Conservation (phyloP, 2,797 vertebrate genomes). For the Coregonus suidteri region DNA sequence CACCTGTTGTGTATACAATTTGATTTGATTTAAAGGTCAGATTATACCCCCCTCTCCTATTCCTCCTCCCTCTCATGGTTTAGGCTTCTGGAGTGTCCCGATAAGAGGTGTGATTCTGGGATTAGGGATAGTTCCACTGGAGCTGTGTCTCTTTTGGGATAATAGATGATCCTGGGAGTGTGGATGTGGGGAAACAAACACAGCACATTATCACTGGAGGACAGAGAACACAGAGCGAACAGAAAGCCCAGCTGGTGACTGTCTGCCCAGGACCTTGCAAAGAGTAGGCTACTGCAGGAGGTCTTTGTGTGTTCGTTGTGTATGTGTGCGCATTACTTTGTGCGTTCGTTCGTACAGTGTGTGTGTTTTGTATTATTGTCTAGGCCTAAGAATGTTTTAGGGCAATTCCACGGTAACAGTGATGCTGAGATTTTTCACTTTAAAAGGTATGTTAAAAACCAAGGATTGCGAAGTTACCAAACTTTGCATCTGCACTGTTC, state of each 20-base stretch:
- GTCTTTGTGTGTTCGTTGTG: neutral
- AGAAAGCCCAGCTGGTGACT: constrained; percentile 62
- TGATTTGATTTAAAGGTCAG: neutral
- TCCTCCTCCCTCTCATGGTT: constrained; percentile 4
- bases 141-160: constrained; percentile 6
- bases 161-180: neutral
- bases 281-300: constrained; percentile 39
- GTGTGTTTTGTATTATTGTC: neutral
- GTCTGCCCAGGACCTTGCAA: constrained; percentile 47
- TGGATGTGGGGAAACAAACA: constrained; percentile 37
- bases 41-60: constrained; percentile 6
- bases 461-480: too few relatives aligned
- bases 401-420: too few relatives aligned
- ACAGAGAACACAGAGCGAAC: neutral
- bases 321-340: constrained; percentile 12
- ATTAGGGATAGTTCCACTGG: constrained; percentile 31
- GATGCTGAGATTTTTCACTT: too few relatives aligned
- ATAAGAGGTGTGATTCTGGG: constrained; percentile 40
- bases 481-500: too few relatives aligned
- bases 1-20: too few relatives aligned
- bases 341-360: constrained; percentile 1
- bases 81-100: constrained; percentile 33
- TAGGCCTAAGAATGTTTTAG: constrained; percentile 1
- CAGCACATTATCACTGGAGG: constrained; percentile 40
- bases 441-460: too few relatives aligned